Percentiles rank a stretch among this genome's conserved stretches.
phyloP scores from a whole-genome alignment of 2,113 vertebrate species.

The Mus pahari region DNA sequence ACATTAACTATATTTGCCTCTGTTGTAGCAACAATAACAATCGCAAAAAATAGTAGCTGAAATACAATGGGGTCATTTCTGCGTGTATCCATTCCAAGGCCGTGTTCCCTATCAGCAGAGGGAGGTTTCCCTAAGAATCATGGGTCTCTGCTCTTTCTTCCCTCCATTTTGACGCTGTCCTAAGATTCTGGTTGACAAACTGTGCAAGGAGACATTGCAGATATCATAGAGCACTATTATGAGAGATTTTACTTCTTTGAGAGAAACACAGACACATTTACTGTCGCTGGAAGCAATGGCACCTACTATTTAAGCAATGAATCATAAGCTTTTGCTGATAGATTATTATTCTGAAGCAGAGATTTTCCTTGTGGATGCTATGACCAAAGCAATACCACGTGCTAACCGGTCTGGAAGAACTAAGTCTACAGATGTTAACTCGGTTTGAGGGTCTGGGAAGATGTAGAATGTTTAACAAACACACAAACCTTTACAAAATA shows the following conservation, averaged over 20 bases:
- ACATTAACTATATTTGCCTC: not conserved
- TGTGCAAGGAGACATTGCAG: not conserved
- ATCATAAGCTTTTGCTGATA: not conserved
- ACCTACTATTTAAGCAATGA: not conserved
- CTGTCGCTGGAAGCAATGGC: not conserved
- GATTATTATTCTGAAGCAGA: constrained; percentile 15
- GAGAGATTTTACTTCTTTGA: not conserved
- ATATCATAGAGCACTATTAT: not conserved
- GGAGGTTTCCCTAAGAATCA: not conserved
- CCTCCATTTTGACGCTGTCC: not conserved
- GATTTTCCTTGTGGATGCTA: not conserved
- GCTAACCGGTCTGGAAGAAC: not conserved
- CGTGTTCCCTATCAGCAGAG: not conserved
- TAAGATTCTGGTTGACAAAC: not conserved
- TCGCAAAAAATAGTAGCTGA: not conserved
- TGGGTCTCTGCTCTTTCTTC: not conserved
- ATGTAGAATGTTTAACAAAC: not conserved
- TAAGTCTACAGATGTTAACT: not conserved
- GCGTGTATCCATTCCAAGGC: not conserved
- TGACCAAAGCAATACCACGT: not conserved
- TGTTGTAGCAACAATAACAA: not conserved
- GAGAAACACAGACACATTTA: not conserved
- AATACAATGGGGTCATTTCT: not conserved
- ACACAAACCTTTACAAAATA: not conserved
- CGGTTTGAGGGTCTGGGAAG: constrained; percentile 27